Evolutionary conservation across 2,888 invertebrate species (phyloP), one percentile per base, ranked within the genome.

Genomic region (Aphodius granarius): DNA sequence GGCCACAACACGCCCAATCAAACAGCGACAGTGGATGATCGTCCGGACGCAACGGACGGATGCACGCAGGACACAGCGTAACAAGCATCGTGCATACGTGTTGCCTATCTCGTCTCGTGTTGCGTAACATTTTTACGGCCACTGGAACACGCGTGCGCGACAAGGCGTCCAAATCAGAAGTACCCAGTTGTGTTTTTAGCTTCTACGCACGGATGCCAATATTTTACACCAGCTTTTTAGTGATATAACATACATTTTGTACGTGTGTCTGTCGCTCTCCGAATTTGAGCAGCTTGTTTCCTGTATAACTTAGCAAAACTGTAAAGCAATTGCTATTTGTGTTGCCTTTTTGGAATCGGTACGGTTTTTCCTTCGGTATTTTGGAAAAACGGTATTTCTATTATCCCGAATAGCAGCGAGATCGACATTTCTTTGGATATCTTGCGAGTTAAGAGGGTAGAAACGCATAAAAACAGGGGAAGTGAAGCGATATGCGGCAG

Each of bases 251-350:
- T 43, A 9, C 43, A n/a, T n/a, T n/a, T n/a, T n/a, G n/a, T n/a
- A n/a, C n/a, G n/a, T n/a, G n/a, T n/a, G n/a, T n/a, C n/a, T n/a
- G n/a, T n/a, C n/a, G n/a, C n/a, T n/a, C n/a, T n/a, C n/a, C n/a
- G n/a, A n/a, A n/a, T n/a, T n/a, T n/a, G n/a, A n/a, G n/a, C n/a
- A n/a, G n/a, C n/a, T n/a, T n/a, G n/a, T 71, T 85, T 80, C 87
- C 88, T 88, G 18, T 72, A 76, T 20, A 43, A 62, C 18, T 66
- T 62, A 21, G 20, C 19, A n/a, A 73, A n/a, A n/a, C n/a, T n/a
- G n/a, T n/a, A n/a, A 65, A n/a, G n/a, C 9, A 6, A 65, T 65
- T 65, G 6, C 19, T 65, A 18, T 19, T 65, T 65, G 17, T 65
- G 2, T 17, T 65, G 5, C 65, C 17, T 65, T 16, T 65, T 65